Evolutionary conservation across 2,888 invertebrate genomes (phyloP).

Genomic region (Steinernema carpocapsae): DNA sequence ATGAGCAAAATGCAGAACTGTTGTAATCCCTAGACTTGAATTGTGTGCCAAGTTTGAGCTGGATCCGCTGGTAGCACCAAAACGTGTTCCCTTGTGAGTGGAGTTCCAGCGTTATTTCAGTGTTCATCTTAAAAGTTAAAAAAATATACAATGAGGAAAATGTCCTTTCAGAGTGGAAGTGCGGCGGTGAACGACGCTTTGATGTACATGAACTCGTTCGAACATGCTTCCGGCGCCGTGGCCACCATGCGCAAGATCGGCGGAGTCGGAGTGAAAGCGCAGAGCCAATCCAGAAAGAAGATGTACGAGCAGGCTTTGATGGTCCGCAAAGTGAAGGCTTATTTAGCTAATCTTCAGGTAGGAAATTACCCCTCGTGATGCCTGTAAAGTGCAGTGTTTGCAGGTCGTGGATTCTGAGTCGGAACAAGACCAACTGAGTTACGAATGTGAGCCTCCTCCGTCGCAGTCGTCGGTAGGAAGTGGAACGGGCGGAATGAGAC

Average conservation of each 20-base stretch:
- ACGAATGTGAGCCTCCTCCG: conserved; percentile 80
- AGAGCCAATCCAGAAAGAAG: conserved; percentile 54
- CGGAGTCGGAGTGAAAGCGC: conserved; percentile 29
- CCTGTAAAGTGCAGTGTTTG: conserved; percentile 50
- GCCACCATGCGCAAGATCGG: conserved; percentile 60
- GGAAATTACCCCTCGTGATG: neutral
- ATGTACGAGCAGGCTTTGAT: conserved; percentile 80
- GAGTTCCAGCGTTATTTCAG: too few relatives aligned
- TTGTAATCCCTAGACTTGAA: too few relatives aligned
- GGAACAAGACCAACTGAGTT: conserved; percentile 79
- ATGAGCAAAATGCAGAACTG: too few relatives aligned
- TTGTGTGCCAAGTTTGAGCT: too few relatives aligned
- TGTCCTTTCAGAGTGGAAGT: conserved; percentile 51
- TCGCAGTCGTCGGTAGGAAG: conserved; percentile 35
- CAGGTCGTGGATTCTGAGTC: conserved; percentile 90
- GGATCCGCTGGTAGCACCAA: too few relatives aligned
- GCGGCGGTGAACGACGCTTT: conserved; percentile 57
- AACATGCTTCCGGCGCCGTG: conserved; percentile 48
- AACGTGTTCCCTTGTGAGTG: too few relatives aligned
- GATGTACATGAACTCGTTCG: conserved; percentile 65
- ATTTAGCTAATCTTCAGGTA: conserved; percentile 80
- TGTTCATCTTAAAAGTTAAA: too few relatives aligned
- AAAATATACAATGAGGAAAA: too few relatives aligned
- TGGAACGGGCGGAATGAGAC: conserved; percentile 38
- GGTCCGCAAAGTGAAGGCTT: conserved; percentile 94